phyloP scores from a whole-genome alignment of 2,888 invertebrate genomes.

The Drosophila basisetae region DNA sequence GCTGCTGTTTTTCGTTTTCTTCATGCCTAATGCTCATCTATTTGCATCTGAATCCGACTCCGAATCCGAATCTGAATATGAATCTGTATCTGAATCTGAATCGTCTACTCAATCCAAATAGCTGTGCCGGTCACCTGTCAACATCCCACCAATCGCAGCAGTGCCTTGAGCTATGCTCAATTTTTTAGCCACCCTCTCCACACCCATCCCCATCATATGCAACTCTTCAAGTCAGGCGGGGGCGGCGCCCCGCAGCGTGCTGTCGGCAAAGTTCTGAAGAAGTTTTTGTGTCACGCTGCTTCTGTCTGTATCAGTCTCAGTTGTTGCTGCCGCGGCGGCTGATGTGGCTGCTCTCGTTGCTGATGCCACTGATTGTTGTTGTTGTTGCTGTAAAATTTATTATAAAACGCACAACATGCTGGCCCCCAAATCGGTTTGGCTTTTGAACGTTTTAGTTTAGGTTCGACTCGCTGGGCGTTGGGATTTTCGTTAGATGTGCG shows the following conservation, averaged over 20 bases:
- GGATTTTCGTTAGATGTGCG: conserved; percentile 58
- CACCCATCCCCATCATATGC: neutral
- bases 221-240: neutral
- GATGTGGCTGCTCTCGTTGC: neutral
- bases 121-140: conserved; percentile 40
- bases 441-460: conserved; percentile 17
- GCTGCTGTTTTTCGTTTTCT: neutral
- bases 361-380: conserved; percentile 1
- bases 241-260: conserved; percentile 35
- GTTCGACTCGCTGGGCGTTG: conserved; percentile 60
- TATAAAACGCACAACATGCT: conserved; percentile 64
- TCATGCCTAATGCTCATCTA: neutral
- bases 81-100: neutral
- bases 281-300: conserved; percentile 73
- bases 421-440: conserved; percentile 33
- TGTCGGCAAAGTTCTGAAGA: conserved; percentile 79
- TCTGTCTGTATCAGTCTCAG: conserved; percentile 44
- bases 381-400: conserved; percentile 64
- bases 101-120: conserved; percentile 5
- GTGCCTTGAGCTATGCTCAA: conserved; percentile 41
- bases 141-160: conserved; percentile 48
- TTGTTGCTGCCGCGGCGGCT: neutral
- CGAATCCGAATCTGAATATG: neutral
- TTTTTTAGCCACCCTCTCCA: conserved; percentile 2
- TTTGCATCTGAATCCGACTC: conserved; percentile 6